These are phyloP conservation scores for Mactromeris polynyma DNA, from an alignment of 2,888 invertebrate genomes.

Conservation along the genomic window DNA sequence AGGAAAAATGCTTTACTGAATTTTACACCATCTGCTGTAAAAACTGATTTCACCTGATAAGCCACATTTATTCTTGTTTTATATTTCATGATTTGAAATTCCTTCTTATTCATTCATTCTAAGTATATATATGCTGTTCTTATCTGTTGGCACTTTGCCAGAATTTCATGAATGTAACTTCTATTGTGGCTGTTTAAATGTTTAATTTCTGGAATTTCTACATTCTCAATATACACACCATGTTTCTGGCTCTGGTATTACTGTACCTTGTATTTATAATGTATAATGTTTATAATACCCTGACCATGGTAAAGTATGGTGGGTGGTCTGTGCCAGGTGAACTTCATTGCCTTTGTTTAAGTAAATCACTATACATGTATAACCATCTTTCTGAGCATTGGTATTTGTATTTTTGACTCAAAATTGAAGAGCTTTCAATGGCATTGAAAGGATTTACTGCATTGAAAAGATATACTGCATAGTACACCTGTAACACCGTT, in stretches of 20 bases:
- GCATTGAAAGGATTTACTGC: too few relatives aligned
- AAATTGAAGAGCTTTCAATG: too few relatives aligned
- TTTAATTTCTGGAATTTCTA: not conserved
- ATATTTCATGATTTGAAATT: not conserved
- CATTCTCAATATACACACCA: not conserved
- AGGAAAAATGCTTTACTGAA: not conserved
- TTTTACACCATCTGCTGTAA: not conserved
- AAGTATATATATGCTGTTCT: not conserved
- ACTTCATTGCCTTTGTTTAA: not conserved
- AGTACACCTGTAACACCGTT: too few relatives aligned
- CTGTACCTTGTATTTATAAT: not conserved
- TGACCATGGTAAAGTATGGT: not conserved
- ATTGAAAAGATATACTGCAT: too few relatives aligned
- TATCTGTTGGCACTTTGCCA: slow-evolving; percentile 17
- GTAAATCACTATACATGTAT: too few relatives aligned
- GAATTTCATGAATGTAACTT: slow-evolving; percentile 5
- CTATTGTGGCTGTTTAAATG: not conserved
- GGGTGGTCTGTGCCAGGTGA: not conserved
- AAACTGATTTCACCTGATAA: slow-evolving; percentile 8
- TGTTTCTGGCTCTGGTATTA: not conserved
- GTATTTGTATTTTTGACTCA: too few relatives aligned
- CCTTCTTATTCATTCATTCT: not conserved
- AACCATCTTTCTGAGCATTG: too few relatives aligned
- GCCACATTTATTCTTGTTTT: not conserved
- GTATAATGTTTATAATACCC: not conserved